Evolutionary conservation across 2,113 vertebrate genomes (phyloP), one percentile per base, ranked within the genome.

Genomic region (Ia io): DNA sequence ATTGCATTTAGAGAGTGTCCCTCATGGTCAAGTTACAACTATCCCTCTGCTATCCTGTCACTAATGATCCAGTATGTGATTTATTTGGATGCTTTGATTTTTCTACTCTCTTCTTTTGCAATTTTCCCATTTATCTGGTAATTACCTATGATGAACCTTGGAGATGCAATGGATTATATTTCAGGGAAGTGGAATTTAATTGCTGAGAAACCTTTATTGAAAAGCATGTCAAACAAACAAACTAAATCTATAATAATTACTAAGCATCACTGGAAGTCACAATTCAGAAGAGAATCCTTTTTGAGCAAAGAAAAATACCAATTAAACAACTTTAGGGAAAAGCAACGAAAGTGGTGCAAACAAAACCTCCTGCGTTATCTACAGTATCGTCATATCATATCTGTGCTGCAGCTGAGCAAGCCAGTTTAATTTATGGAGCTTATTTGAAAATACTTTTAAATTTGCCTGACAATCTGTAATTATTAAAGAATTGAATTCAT

Each of bases 201-300:
- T 93, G 88, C 69, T 70, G 73, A 94, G 88, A 95, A 92, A 82
- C 0, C 59, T 84, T 95, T 84, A 93, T 67, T 89, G 89, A 80
- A 95, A 91, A 89, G 44, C 85, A 90, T 95, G 96, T 94, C 93
- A 94, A 91, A 93, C 78, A 95, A 96, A 97, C 69, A 92, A 93
- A 91, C 32, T 49, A 59, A 74, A 70, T 42, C 78, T 88, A 40
- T 69, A 49, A 84, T 88, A 95, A 96, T 97, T 91, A 91, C 59
- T 10, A 63, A 93, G 18, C 63, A 92, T 86, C 20, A 30, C 13
- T 67, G 49, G n/a, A 91, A 94, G 77, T 83, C 51, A 71, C 37
- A 84, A 56, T n/a, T 92, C 20, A 82, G 88, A 94, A 95, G 53
- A 94, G 30, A 93, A 69, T 92, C 22, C 25, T 93, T 84, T 95